Percentiles rank a stretch among this genome's conserved stretches.
Conservation (phyloP, 2,888 invertebrate species). For the Drosophila atripex region DNA sequence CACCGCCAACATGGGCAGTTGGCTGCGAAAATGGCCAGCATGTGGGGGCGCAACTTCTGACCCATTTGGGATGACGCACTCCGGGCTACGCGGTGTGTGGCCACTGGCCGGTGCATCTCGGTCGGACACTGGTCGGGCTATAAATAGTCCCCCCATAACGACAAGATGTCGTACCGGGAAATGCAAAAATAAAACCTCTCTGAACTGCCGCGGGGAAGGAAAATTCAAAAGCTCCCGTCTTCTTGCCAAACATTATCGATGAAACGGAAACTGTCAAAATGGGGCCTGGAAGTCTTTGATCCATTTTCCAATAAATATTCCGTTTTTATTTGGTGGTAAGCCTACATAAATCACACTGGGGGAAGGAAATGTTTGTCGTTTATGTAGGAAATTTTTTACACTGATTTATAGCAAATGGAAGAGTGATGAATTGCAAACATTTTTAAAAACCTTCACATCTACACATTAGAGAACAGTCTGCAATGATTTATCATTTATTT, state of each 20-base stretch:
- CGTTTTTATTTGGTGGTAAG: slow-evolving; percentile 19
- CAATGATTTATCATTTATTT: background rate
- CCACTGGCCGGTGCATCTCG: slow-evolving; percentile 27
- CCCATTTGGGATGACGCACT: slow-evolving; percentile 64
- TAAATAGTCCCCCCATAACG: slow-evolving; percentile 30
- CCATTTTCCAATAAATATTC: slow-evolving; percentile 32
- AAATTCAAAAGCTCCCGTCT: slow-evolving; percentile 1
- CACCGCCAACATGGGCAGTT: background rate
- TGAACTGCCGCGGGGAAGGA: background rate
- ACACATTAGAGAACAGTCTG: background rate
- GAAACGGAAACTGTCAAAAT: slow-evolving; percentile 42
- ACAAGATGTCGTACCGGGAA: slow-evolving; percentile 44
- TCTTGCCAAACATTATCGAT: slow-evolving; percentile 27
- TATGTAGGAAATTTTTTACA: slow-evolving; percentile 7
- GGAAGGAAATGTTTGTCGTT: slow-evolving; percentile 18
- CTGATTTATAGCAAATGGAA: background rate
- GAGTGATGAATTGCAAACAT: background rate
- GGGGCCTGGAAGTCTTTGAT: slow-evolving; percentile 25
- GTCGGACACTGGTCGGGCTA: slow-evolving; percentile 15
- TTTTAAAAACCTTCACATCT: too few relatives aligned
- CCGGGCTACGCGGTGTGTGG: slow-evolving; percentile 19
- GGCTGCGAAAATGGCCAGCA: background rate
- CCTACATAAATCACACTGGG: slow-evolving; percentile 7
- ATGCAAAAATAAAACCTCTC: slow-evolving; percentile 38
- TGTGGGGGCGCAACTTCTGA: slow-evolving; percentile 59